phyloP scores from a whole-genome alignment of 2,888 invertebrate species.

The Brenthis hecate region DNA sequence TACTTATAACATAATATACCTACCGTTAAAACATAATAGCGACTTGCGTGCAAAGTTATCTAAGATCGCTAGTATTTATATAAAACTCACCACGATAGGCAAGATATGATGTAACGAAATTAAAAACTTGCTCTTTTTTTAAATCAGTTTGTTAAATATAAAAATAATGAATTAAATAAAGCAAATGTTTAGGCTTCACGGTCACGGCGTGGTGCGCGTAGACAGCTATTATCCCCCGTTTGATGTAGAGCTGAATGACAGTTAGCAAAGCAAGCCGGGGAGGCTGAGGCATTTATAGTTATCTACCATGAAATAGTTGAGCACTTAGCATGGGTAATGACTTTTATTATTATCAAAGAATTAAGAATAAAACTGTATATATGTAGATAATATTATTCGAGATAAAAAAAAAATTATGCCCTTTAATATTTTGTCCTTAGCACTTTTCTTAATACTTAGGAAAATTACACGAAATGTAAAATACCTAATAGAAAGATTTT shows the following conservation, averaged over 20 bases:
- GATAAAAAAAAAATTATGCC: neutral
- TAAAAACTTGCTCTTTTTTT: too few relatives aligned
- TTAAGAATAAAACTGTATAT: neutral
- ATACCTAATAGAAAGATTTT: too few relatives aligned
- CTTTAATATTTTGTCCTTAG: too few relatives aligned
- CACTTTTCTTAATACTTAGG: too few relatives aligned
- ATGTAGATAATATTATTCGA: neutral
- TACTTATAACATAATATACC: too few relatives aligned
- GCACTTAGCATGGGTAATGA: neutral
- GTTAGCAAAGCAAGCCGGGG: slow-evolving; percentile 32
- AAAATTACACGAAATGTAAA: too few relatives aligned
- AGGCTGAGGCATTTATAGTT: slow-evolving; percentile 12
- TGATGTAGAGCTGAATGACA: slow-evolving; percentile 12
- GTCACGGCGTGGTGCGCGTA: slow-evolving; percentile 56
- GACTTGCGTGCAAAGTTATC: too few relatives aligned
- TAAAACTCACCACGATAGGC: too few relatives aligned
- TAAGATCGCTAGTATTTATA: too few relatives aligned
- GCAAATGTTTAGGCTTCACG: slow-evolving; percentile 42
- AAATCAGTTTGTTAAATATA: neutral
- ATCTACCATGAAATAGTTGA: slow-evolving; percentile 14
- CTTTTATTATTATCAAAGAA: neutral
- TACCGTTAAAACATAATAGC: too few relatives aligned
- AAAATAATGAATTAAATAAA: too few relatives aligned
- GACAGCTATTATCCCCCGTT: slow-evolving; percentile 68
- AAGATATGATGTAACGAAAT: too few relatives aligned